These are phyloP conservation scores for Emmelina monodactyla DNA, from an alignment of 2,888 invertebrate genomes.

Conservation along the genomic window DNA sequence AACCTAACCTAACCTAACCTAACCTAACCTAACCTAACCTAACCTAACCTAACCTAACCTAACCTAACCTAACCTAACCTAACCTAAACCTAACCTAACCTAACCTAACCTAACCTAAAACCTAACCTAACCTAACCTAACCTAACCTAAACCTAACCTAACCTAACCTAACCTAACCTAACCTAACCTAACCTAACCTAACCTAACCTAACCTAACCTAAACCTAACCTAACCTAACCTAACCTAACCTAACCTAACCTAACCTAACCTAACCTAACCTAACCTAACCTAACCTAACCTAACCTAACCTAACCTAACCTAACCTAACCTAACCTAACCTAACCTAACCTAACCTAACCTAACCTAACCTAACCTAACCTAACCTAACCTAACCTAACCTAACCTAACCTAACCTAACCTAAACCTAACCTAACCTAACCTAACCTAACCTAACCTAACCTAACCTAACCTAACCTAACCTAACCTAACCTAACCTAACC, in stretches of 20 bases:
- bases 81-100: neutral
- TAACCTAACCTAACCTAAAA: constrained; percentile 9
- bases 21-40: constrained; percentile 14
- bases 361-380: constrained; percentile 18
- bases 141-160: constrained; percentile 12
- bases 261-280: constrained; percentile 13
- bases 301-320: constrained; percentile 14
- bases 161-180: constrained; percentile 12
- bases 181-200: constrained; percentile 13
- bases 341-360: constrained; percentile 18
- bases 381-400: constrained; percentile 16
- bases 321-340: constrained; percentile 19
- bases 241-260: constrained; percentile 14
- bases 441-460: constrained; percentile 13
- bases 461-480: constrained; percentile 15
- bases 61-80: constrained; percentile 18
- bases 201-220: constrained; percentile 3
- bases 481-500: constrained; percentile 15
- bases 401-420: constrained; percentile 8
- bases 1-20: constrained; percentile 15
- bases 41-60: constrained; percentile 17
- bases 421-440: constrained; percentile 8
- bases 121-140: constrained; percentile 7
- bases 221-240: constrained; percentile 7
- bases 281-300: constrained; percentile 14